Evolutionary conservation across 2,888 invertebrate species (phyloP).

Genomic region (Dyspetes luteomarginatus): DNA sequence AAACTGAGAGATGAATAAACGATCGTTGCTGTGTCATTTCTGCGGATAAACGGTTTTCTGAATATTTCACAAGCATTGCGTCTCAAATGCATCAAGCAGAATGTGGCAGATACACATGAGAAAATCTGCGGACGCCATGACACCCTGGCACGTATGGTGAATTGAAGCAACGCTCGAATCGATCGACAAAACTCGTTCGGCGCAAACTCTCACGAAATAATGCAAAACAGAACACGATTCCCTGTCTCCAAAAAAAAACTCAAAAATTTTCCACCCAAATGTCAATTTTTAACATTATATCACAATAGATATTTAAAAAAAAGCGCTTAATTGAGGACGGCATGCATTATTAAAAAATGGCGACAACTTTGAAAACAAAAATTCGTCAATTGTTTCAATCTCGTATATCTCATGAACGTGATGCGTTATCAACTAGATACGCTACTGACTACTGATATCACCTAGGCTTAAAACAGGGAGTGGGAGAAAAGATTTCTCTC

Average conservation of each 20-base stretch:
- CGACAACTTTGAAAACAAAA: too few relatives aligned
- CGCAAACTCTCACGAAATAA: constrained; percentile 51
- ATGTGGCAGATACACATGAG: background rate
- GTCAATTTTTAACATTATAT: too few relatives aligned
- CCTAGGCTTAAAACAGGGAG: too few relatives aligned
- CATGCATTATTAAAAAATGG: too few relatives aligned
- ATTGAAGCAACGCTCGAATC: constrained; percentile 40
- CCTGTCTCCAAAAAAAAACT: background rate
- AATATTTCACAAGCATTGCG: too few relatives aligned
- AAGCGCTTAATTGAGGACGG: too few relatives aligned
- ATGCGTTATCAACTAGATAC: constrained; percentile 41
- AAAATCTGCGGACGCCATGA: constrained; percentile 1
- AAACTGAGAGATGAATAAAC: background rate
- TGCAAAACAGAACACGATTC: constrained; percentile 42
- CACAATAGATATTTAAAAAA: too few relatives aligned
- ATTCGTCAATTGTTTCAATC: too few relatives aligned
- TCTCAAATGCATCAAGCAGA: too few relatives aligned
- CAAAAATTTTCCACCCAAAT: too few relatives aligned
- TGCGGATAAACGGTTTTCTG: background rate
- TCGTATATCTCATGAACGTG: background rate
- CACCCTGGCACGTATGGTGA: background rate
- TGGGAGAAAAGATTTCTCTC: constrained; percentile 28
- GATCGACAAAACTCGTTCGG: constrained; percentile 44
- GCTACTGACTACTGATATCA: constrained; percentile 57
- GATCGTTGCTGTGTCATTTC: constrained; percentile 2